These are phyloP conservation scores for Cheilosia pagana DNA, from an alignment of 2,888 invertebrate species.

Conservation along the genomic window DNA sequence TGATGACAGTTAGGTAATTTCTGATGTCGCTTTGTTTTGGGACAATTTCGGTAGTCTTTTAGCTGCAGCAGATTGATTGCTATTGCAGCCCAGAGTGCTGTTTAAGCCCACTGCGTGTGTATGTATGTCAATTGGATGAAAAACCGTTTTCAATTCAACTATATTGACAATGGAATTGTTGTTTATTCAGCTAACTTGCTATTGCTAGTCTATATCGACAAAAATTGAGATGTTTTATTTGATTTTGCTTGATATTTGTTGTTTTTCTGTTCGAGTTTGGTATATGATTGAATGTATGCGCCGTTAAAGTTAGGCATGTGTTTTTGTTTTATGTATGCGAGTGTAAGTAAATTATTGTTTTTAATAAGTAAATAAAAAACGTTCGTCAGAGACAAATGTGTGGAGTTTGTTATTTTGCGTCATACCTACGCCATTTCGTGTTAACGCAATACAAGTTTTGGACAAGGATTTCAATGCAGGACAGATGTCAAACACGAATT, in stretches of 20 bases:
- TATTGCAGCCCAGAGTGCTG: conserved; percentile 3
- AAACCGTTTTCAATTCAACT: conserved; percentile 16
- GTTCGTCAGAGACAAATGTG: too few relatives aligned
- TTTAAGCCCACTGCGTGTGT: background rate
- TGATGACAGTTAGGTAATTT: conserved; percentile 18
- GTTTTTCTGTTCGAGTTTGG: background rate
- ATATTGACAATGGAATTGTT: conserved; percentile 20
- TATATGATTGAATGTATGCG: background rate
- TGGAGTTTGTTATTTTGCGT: too few relatives aligned
- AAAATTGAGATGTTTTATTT: conserved; percentile 13
- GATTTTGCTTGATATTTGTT: background rate
- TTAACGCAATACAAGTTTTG: too few relatives aligned
- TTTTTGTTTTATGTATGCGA: background rate
- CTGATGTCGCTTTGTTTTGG: background rate
- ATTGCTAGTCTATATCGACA: conserved; percentile 19
- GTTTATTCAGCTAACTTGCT: conserved; percentile 50
- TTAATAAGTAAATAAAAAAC: too few relatives aligned
- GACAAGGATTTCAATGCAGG: too few relatives aligned
- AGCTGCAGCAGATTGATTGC: conserved; percentile 6
- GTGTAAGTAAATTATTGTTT: too few relatives aligned
- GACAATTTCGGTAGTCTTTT: conserved; percentile 11
- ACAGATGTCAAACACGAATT: too few relatives aligned
- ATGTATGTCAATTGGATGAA: conserved; percentile 13
- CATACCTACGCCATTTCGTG: too few relatives aligned
- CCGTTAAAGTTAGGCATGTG: background rate